Conservation (phyloP, 1,140 invertebrate genomes). For the Aradophagus sp. region DNA sequence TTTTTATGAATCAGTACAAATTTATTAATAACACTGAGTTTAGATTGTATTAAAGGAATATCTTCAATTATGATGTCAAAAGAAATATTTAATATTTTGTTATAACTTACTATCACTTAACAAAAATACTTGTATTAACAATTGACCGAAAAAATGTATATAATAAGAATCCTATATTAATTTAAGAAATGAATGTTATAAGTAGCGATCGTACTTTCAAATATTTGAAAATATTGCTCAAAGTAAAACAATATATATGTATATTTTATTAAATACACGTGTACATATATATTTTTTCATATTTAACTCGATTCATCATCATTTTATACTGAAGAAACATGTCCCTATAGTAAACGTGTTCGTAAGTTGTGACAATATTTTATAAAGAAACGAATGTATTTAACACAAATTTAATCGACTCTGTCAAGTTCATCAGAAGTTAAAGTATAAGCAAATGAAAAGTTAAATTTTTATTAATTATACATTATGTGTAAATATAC, state of each 20-base stretch:
- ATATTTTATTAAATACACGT: slow-evolving; percentile 46
- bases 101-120: too few relatives aligned
- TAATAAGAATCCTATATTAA: too few relatives aligned
- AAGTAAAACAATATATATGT: slow-evolving; percentile 27
- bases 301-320: slow-evolving; percentile 37
- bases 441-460: slow-evolving; percentile 8
- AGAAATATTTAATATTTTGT: too few relatives aligned
- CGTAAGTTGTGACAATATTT: slow-evolving; percentile 39
- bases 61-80: too few relatives aligned
- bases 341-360: slow-evolving; percentile 37
- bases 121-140: too few relatives aligned
- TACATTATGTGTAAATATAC: slow-evolving; percentile 44
- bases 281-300: slow-evolving; percentile 49
- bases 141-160: too few relatives aligned
- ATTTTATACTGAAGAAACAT: slow-evolving; percentile 33
- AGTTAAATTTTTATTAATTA: neutral
- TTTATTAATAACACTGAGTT: too few relatives aligned
- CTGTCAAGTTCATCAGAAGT: slow-evolving; percentile 5
- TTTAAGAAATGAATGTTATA: slow-evolving; percentile 9
- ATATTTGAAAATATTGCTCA: slow-evolving; percentile 53
- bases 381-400: slow-evolving; percentile 4
- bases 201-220: slow-evolving; percentile 13
- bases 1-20: too few relatives aligned
- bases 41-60: too few relatives aligned
- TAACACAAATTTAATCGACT: slow-evolving; percentile 3